Percentiles rank a stretch among this genome's conserved stretches.
These are phyloP conservation scores for Choristoneura rosaceana DNA, from an alignment of 2,888 invertebrate genomes.

Conservation along the genomic window DNA sequence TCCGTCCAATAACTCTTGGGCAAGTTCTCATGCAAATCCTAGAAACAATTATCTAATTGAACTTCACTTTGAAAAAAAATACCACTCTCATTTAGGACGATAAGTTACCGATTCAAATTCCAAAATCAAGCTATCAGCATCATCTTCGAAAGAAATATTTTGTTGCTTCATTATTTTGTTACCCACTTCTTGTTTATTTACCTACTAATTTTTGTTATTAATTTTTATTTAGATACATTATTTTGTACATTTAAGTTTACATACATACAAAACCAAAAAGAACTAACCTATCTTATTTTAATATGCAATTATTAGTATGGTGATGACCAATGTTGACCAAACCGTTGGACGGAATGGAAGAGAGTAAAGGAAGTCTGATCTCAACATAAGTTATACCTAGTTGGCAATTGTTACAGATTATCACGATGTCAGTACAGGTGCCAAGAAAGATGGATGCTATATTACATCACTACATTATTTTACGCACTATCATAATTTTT, in stretches of 20 bases:
- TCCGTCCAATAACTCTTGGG: slow-evolving; percentile 50
- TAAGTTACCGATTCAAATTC: slow-evolving; percentile 46
- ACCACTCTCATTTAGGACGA: slow-evolving; percentile 12
- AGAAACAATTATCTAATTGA: slow-evolving; percentile 42
- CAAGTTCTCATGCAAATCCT: slow-evolving; percentile 59
- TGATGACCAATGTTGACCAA: slow-evolving; percentile 49
- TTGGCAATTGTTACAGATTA: slow-evolving; percentile 61
- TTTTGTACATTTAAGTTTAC: too few species aligned
- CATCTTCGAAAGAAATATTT: slow-evolving; percentile 41
- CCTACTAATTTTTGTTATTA: slow-evolving; percentile 4
- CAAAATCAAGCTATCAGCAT: slow-evolving; percentile 45
- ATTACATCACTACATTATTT: slow-evolving; percentile 17
- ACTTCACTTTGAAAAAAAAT: slow-evolving; percentile 2
- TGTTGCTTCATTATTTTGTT: slow-evolving; percentile 9
- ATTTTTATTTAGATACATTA: too few species aligned
- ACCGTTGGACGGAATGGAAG: slow-evolving; percentile 47
- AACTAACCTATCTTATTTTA: too few species aligned
- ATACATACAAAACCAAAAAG: too few species aligned
- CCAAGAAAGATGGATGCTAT: slow-evolving; percentile 50
- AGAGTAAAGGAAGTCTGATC: slow-evolving; percentile 59
- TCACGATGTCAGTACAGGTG: slow-evolving; percentile 53
- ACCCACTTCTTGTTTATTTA: slow-evolving; percentile 13
- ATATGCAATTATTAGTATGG: slow-evolving; percentile 46
- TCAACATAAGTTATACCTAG: slow-evolving; percentile 49
- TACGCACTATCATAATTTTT: slow-evolving; percentile 2